phyloP scores from a whole-genome alignment of 2,113 vertebrate species.

The Gallinago paraguaiae region DNA sequence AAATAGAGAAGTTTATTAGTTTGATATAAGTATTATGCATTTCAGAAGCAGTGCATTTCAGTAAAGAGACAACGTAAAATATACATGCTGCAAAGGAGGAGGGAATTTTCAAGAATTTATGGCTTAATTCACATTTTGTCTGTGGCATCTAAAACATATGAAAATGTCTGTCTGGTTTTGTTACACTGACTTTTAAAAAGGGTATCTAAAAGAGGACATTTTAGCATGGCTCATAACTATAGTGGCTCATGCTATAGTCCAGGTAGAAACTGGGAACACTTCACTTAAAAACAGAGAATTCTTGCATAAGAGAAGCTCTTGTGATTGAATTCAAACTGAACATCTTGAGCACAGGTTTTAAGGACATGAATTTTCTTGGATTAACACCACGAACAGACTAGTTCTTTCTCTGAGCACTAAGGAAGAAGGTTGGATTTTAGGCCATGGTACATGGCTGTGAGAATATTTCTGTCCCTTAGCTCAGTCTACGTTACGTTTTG shows the following conservation, averaged over 20 bases:
- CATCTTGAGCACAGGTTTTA: background rate
- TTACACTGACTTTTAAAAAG: background rate
- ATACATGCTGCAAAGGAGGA: background rate
- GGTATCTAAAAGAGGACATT: background rate
- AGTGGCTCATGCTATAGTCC: background rate
- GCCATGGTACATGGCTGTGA: accelerated
- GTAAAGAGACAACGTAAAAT: background rate
- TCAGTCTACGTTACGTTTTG: background rate
- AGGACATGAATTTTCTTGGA: background rate
- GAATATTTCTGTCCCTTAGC: background rate
- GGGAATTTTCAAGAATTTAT: background rate
- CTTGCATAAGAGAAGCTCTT: background rate
- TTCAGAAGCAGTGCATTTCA: background rate
- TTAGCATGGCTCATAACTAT: background rate
- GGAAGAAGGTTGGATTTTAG: background rate
- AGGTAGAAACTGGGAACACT: background rate
- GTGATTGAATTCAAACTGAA: background rate
- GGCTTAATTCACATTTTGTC: background rate
- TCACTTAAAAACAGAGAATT: background rate
- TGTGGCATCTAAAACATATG: background rate
- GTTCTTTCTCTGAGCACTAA: background rate
- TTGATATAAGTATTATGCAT: background rate
- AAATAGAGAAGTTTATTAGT: background rate
- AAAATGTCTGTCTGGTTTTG: background rate
- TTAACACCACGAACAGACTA: background rate